Conservation (phyloP, 1,140 invertebrate species). For the Pissodes strobi region DNA sequence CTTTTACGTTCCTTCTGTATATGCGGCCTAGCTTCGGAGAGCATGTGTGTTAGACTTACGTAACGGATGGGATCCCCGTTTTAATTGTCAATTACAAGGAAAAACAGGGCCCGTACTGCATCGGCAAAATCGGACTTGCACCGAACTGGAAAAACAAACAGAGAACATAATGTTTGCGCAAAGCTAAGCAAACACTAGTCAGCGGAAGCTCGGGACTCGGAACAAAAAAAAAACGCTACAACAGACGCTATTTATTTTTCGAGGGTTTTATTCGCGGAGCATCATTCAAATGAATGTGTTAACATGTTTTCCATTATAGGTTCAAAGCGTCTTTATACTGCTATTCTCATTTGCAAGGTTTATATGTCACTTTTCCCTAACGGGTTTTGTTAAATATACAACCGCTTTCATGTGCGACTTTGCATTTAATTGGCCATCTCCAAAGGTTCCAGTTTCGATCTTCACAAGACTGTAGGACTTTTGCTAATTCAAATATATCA, state of each 20-base stretch:
- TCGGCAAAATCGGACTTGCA: conserved; percentile 40
- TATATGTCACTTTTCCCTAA: too few relatives aligned
- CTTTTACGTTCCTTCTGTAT: too few relatives aligned
- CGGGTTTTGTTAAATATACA: too few relatives aligned
- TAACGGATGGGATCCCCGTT: conserved; percentile 5
- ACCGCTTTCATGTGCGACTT: neutral
- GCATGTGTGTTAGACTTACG: too few relatives aligned
- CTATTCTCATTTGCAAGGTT: neutral
- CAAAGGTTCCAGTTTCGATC: too few relatives aligned
- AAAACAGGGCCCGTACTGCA: conserved; percentile 14
- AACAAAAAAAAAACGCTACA: conserved; percentile 41
- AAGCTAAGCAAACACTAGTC: conserved; percentile 47
- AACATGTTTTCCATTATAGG: conserved; percentile 24
- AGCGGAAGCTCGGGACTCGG: conserved; percentile 39
- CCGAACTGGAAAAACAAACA: conserved; percentile 49
- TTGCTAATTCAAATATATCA: too few relatives aligned
- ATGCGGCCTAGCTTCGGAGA: too few relatives aligned
- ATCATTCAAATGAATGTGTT: too few relatives aligned
- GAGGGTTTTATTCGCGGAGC: conserved; percentile 29
- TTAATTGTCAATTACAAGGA: conserved; percentile 30
- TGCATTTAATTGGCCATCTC: conserved; percentile 2
- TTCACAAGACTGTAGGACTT: too few relatives aligned
- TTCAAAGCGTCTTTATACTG: neutral
- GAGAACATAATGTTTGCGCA: conserved; percentile 44
- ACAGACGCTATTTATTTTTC: conserved; percentile 42